A percentile compares a stretch with the other conserved stretches of the same genome.
phyloP scores from a whole-genome alignment of 2,888 invertebrate species.

The Cephus rjabovi region DNA sequence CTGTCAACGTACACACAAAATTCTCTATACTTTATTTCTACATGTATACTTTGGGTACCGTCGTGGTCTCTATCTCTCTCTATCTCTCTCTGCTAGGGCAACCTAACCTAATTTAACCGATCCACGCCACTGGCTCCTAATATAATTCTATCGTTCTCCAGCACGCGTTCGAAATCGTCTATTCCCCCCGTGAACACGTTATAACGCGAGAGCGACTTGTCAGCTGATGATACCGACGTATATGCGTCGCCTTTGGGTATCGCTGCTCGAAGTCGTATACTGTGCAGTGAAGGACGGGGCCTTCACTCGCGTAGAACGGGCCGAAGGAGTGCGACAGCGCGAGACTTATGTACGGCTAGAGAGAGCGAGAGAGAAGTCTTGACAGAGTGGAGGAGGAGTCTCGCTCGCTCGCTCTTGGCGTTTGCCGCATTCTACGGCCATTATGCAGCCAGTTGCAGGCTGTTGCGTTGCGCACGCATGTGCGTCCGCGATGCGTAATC shows the following conservation, averaged over 20 bases:
- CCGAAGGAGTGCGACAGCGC: too few species aligned
- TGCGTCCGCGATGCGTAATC: slow-evolving; percentile 42
- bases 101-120: too few species aligned
- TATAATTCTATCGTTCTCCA: too few species aligned
- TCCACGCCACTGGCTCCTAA: too few species aligned
- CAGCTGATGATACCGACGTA: slow-evolving; percentile 42
- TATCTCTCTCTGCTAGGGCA: too few species aligned
- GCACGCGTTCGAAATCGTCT: too few species aligned
- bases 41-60: not conserved
- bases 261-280: slow-evolving; percentile 22
- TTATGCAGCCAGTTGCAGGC: slow-evolving; percentile 35
- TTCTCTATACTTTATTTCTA: too few species aligned
- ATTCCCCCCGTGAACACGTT: too few species aligned
- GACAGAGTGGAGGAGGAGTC: not conserved
- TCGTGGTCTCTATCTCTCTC: not conserved
- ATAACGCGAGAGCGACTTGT: slow-evolving; percentile 24
- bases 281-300: slow-evolving; percentile 45
- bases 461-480: slow-evolving; percentile 21
- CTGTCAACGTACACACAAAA: too few species aligned
- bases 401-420: slow-evolving; percentile 7
- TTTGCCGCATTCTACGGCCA: slow-evolving; percentile 39
- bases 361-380: not conserved
- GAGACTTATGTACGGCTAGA: too few species aligned
- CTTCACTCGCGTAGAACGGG: slow-evolving; percentile 36
- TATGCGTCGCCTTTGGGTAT: slow-evolving; percentile 21